Conservation (phyloP, 64 coral and sea anemone species). For the Actinia equina region DNA sequence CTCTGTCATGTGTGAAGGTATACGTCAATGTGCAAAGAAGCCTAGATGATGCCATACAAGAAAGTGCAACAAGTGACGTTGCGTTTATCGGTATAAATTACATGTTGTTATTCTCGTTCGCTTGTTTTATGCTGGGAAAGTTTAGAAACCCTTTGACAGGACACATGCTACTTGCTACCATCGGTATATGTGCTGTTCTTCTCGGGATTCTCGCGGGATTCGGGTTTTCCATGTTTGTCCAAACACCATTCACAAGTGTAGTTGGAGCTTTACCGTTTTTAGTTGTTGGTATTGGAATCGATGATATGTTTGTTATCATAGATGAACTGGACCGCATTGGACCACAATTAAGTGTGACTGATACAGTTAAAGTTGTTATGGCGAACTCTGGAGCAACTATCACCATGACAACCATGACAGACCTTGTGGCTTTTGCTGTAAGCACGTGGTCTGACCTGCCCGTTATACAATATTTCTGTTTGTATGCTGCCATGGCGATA, state of each 20-base stretch:
- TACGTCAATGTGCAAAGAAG: slow-evolving; percentile 46
- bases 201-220: slow-evolving; percentile 66
- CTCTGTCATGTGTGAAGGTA: slow-evolving; percentile 23
- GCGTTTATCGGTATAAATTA: slow-evolving; percentile 45
- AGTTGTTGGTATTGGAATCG: slow-evolving; percentile 57
- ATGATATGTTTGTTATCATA: slow-evolving; percentile 76
- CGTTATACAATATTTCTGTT: slow-evolving; percentile 58
- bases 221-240: slow-evolving; percentile 39
- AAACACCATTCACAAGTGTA: slow-evolving; percentile 54
- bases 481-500: slow-evolving; percentile 40
- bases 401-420: slow-evolving; percentile 79
- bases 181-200: slow-evolving; percentile 39
- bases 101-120: slow-evolving; percentile 52
- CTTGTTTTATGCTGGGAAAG: slow-evolving; percentile 62
- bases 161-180: slow-evolving; percentile 52
- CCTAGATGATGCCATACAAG: slow-evolving; percentile 55
- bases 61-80: slow-evolving; percentile 38
- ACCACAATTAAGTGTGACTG: slow-evolving; percentile 25
- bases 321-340: slow-evolving; percentile 64
- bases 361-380: slow-evolving; percentile 59
- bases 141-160: slow-evolving; percentile 61
- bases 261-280: slow-evolving; percentile 53
- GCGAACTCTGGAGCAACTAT: slow-evolving; percentile 56
- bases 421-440: slow-evolving; percentile 64
- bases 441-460: slow-evolving; percentile 63